Evolutionary conservation across 1,140 invertebrate species (phyloP).

Genomic region (Heliconius himera): DNA sequence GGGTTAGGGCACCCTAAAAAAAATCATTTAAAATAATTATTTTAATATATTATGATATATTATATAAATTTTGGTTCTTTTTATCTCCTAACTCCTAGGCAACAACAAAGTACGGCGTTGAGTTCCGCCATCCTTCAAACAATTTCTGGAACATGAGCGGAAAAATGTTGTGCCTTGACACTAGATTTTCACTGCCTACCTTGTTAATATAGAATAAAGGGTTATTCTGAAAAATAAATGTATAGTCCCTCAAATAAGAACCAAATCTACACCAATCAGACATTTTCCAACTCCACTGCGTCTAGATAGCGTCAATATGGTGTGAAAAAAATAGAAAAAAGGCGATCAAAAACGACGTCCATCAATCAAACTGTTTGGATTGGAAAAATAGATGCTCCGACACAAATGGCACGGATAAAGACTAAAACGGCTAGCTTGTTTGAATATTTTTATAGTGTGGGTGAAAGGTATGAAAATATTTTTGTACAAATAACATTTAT

Average conservation of each 20-base stretch:
- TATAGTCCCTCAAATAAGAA: neutral
- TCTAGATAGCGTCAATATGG: neutral
- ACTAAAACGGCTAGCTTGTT: neutral
- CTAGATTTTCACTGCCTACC: too few species aligned
- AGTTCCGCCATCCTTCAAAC: too few species aligned
- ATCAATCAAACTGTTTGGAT: slow-evolving; percentile 8
- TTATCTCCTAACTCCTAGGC: too few species aligned
- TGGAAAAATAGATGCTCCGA: neutral
- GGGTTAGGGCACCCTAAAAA: too few species aligned
- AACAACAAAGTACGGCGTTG: too few species aligned
- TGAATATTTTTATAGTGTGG: neutral
- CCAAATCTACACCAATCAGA: neutral
- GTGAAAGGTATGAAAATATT: slow-evolving; percentile 1
- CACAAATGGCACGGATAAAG: neutral
- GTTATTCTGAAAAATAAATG: too few species aligned
- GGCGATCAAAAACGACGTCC: neutral
- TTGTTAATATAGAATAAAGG: too few species aligned
- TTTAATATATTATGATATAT: too few species aligned
- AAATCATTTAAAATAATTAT: too few species aligned
- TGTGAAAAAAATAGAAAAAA: neutral
- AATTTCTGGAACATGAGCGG: too few species aligned
- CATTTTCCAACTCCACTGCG: neutral
- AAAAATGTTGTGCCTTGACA: too few species aligned
- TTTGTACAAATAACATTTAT: neutral
- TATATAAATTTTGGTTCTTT: too few species aligned